phyloP scores from a whole-genome alignment of 2,113 vertebrate species.

The Xiphias gladius region DNA sequence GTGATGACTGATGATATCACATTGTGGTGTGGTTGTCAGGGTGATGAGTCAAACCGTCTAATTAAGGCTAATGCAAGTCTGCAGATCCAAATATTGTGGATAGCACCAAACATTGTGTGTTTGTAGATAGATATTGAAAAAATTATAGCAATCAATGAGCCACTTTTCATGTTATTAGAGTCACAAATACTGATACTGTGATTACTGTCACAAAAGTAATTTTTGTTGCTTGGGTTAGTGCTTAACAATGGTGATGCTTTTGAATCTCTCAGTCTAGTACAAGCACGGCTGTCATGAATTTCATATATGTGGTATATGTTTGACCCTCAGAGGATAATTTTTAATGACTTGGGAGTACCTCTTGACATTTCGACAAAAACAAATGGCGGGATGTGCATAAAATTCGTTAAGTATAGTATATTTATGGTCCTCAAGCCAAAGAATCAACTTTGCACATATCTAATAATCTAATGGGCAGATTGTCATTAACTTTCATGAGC shows the following conservation, averaged over 20 bases:
- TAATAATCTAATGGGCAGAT: neutral
- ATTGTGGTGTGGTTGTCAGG: constrained; percentile 31
- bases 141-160: neutral
- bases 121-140: neutral
- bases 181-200: neutral
- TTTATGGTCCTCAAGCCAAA: neutral
- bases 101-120: neutral
- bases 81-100: neutral
- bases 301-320: neutral
- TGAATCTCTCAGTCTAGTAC: neutral
- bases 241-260: neutral
- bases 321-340: neutral
- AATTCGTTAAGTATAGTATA: neutral
- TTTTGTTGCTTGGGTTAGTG: neutral
- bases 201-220: neutral
- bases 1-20: constrained; percentile 49
- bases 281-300: neutral
- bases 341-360: neutral
- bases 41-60: constrained; percentile 17
- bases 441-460: neutral
- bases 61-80: constrained; percentile 16
- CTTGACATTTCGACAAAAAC: neutral
- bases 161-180: neutral
- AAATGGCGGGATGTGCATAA: neutral
- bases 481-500: neutral